These are phyloP conservation scores for Drosophila imparisetae DNA, from an alignment of 2,888 invertebrate genomes.

Conservation along the genomic window DNA sequence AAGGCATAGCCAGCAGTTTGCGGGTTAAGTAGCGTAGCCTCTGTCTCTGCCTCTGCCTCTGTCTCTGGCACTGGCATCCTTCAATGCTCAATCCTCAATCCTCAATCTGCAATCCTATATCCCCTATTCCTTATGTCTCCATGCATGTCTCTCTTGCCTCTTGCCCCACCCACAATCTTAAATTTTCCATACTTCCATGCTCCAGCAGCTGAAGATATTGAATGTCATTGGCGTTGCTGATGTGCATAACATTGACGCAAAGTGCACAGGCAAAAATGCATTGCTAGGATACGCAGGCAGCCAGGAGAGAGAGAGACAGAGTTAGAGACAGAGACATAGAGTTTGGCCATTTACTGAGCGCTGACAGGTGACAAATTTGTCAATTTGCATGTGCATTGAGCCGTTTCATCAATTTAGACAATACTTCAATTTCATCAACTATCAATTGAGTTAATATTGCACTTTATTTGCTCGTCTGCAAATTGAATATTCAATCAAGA, in stretches of 20 bases:
- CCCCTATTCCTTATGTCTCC: neutral
- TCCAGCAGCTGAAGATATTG: slow-evolving; percentile 38
- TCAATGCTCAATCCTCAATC: slow-evolving; percentile 10
- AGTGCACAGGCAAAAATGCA: slow-evolving; percentile 57
- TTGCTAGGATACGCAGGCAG: slow-evolving; percentile 3
- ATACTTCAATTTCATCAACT: slow-evolving; percentile 8
- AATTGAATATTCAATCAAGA: slow-evolving; percentile 13
- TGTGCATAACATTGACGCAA: slow-evolving; percentile 79
- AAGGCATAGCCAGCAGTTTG: slow-evolving; percentile 71
- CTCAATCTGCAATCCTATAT: neutral
- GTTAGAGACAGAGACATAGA: neutral
- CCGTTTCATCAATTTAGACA: slow-evolving; percentile 20
- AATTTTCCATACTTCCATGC: neutral
- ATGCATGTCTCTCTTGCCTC: neutral
- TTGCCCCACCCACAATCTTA: neutral
- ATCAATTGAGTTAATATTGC: slow-evolving; percentile 7
- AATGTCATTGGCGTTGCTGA: slow-evolving; percentile 67
- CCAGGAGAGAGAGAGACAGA: neutral
- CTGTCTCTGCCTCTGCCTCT: slow-evolving; percentile 33
- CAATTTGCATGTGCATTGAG: slow-evolving; percentile 41
- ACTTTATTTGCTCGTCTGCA: slow-evolving; percentile 7
- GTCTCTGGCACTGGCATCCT: slow-evolving; percentile 6
- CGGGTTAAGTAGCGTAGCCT: slow-evolving; percentile 72
- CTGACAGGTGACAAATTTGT: slow-evolving; percentile 59
- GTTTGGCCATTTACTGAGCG: slow-evolving; percentile 39